phyloP scores from a whole-genome alignment of 2,797 vertebrate species.

The Pangasius mekongensis region DNA sequence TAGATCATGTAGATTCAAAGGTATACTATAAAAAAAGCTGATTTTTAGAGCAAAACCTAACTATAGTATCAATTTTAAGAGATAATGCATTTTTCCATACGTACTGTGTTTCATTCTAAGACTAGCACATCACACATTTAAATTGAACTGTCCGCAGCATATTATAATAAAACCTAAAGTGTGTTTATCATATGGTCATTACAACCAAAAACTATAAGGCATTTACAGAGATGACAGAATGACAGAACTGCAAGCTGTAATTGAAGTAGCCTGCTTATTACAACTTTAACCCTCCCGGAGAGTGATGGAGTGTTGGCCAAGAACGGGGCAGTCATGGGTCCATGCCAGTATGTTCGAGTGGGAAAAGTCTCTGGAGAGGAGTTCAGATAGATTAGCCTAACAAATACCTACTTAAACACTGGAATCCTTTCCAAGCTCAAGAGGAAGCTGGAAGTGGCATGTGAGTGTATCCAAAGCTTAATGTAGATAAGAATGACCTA shows the following conservation, averaged over 20 bases:
- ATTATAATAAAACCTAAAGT: neutral
- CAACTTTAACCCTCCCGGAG: conserved; percentile 30
- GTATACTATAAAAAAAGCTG: neutral
- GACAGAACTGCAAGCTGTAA: conserved; percentile 28
- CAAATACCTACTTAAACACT: conserved; percentile 44
- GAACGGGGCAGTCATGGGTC: conserved; percentile 22
- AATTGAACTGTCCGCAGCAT: neutral
- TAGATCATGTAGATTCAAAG: neutral
- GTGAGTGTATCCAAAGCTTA: neutral
- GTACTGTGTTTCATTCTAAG: neutral
- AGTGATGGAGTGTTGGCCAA: conserved; percentile 28
- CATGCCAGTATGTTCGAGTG: conserved; percentile 27
- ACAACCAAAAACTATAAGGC: neutral
- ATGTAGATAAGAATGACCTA: conserved; percentile 5
- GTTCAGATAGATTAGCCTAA: conserved; percentile 46
- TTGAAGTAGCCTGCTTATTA: conserved; percentile 20
- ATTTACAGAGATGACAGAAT: conserved; percentile 16
- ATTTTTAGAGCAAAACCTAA: neutral
- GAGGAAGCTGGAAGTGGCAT: conserved; percentile 41
- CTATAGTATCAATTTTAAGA: neutral
- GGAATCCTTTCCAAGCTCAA: conserved; percentile 40
- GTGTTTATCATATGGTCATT: neutral
- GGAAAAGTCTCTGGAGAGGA: conserved; percentile 44
- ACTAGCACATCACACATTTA: neutral
- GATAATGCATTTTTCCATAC: neutral